Conservation (phyloP, 2,888 invertebrate species). For the Sesia bembeciformis region DNA sequence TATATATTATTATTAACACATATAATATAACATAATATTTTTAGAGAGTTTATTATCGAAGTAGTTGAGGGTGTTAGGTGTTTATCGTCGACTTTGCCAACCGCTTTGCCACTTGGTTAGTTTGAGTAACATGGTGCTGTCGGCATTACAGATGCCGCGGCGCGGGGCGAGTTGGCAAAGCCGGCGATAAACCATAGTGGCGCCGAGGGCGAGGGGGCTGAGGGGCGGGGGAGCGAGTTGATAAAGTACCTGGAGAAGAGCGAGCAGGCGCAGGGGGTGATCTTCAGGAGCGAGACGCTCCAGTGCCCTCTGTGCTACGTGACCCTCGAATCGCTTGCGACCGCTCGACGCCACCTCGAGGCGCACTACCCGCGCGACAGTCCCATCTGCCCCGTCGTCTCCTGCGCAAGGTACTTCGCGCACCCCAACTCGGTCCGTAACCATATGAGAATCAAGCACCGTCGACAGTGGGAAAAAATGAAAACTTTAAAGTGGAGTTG, state of each 20-base stretch:
- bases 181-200: constrained; percentile 35
- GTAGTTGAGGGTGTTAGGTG: constrained; percentile 13
- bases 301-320: constrained; percentile 84
- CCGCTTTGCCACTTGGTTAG: constrained; percentile 20
- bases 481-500: constrained; percentile 85
- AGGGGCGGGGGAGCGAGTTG: constrained; percentile 35
- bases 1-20: constrained; percentile 17
- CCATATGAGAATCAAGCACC: constrained; percentile 90
- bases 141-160: constrained; percentile 77
- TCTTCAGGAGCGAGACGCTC: constrained; percentile 26
- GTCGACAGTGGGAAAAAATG: constrained; percentile 87
- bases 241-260: constrained; percentile 24
- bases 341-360: constrained; percentile 83
- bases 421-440: constrained; percentile 91
- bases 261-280: constrained; percentile 11
- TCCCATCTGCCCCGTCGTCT: constrained; percentile 84
- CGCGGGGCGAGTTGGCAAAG: constrained; percentile 31
- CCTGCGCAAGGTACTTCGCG: constrained; percentile 83
- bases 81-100: constrained; percentile 48
- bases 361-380: constrained; percentile 90
- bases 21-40: constrained; percentile 36
- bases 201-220: constrained; percentile 31
- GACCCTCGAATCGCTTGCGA: constrained; percentile 77
- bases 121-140: constrained; percentile 51
- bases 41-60: constrained; percentile 41